Evolutionary conservation across 2,797 vertebrate genomes (phyloP).

Genomic region (Tauraco hartlaubi): DNA sequence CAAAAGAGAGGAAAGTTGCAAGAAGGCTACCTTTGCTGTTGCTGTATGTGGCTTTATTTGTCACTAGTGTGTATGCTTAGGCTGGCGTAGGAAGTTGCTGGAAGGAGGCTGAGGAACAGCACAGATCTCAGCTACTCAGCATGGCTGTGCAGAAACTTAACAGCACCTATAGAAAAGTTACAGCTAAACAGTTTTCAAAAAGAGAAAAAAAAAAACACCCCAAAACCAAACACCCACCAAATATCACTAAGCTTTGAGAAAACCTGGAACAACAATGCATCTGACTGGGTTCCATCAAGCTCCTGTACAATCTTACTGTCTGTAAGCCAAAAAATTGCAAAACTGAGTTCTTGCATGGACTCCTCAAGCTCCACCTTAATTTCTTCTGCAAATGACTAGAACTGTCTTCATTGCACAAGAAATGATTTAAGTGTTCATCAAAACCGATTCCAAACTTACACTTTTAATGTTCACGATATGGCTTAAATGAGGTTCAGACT

Average conservation of each 20-base stretch:
- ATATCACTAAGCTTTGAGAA: not conserved
- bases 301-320: not conserved
- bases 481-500: slow-evolving; percentile 43
- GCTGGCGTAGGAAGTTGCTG: not conserved
- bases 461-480: not conserved
- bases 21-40: not conserved
- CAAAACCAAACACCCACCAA: not conserved
- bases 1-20: not conserved
- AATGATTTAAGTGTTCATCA: not conserved
- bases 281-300: not conserved
- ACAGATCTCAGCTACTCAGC: not conserved
- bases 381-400: not conserved
- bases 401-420: not conserved
- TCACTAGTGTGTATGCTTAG: not conserved
- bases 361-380: not conserved
- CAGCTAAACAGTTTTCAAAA: not conserved
- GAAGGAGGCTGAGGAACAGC: not conserved
- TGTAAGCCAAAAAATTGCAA: not conserved
- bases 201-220: not conserved
- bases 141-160: not conserved
- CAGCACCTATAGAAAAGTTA: not conserved
- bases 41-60: not conserved
- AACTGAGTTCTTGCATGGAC: not conserved
- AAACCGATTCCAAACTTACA: not conserved
- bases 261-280: not conserved